These are phyloP conservation scores for Chloroceryle aenea DNA, from an alignment of 2,113 vertebrate genomes.

Conservation along the genomic window DNA sequence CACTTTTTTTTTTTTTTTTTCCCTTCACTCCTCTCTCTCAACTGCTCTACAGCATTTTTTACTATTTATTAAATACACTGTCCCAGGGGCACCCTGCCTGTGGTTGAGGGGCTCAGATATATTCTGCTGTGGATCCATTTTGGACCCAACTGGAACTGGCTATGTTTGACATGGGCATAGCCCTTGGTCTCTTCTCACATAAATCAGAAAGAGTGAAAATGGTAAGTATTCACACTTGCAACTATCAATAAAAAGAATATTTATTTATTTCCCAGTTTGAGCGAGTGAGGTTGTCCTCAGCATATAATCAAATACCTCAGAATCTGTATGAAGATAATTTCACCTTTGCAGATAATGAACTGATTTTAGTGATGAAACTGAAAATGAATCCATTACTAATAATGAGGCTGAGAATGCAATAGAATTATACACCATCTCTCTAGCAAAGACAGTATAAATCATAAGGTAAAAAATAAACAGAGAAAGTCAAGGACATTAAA, in stretches of 20 bases:
- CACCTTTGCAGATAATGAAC: conserved; percentile 56
- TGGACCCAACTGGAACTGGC: background rate
- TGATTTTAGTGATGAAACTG: conserved; percentile 48
- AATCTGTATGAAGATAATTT: conserved; percentile 57
- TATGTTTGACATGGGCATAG: background rate
- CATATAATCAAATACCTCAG: conserved; percentile 53
- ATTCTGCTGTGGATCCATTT: background rate
- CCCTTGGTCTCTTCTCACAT: background rate
- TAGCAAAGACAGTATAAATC: background rate
- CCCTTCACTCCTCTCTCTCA: background rate
- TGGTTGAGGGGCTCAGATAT: background rate
- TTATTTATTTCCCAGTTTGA: background rate
- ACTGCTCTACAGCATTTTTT: background rate
- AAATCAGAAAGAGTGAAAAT: background rate
- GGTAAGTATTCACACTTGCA: background rate
- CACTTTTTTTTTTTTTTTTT: too few relatives aligned
- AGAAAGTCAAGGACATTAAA: conserved; percentile 30
- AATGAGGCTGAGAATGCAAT: conserved; percentile 38
- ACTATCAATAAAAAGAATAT: background rate
- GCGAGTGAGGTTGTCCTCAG: background rate
- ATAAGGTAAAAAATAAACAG: conserved; percentile 37
- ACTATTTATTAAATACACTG: background rate
- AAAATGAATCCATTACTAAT: conserved; percentile 65
- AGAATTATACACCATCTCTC: conserved; percentile 22
- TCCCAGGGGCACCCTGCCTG: background rate